Percentiles rank a stretch among this genome's conserved stretches.
phyloP scores from a whole-genome alignment of 2,113 vertebrate genomes.

The Coryphaenoides rupestris region DNA sequence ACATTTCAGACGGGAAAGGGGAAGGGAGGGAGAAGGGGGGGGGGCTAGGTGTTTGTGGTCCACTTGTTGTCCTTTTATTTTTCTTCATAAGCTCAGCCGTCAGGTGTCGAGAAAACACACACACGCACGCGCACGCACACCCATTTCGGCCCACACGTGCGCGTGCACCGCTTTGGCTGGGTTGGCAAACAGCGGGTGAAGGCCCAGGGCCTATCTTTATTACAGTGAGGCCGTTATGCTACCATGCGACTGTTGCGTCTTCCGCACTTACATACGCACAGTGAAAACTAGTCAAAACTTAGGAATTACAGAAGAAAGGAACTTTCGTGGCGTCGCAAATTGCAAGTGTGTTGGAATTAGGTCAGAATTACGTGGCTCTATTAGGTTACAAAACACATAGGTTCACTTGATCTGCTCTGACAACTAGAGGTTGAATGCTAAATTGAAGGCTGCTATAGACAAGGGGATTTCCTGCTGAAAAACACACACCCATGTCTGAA shows the following conservation, averaged over 20 bases:
- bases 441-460: too few species aligned
- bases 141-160: too few species aligned
- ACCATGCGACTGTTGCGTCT: constrained; percentile 1
- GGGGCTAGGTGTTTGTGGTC: constrained; percentile 14
- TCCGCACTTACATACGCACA: not conserved
- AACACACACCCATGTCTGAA: too few species aligned
- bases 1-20: too few species aligned
- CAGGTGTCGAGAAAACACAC: constrained; percentile 42
- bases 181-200: constrained; percentile 41
- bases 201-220: constrained; percentile 46
- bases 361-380: too few species aligned
- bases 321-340: not conserved
- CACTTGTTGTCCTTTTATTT: too few species aligned
- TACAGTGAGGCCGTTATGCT: constrained; percentile 53
- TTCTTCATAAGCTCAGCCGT: constrained; percentile 9
- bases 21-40: too few species aligned
- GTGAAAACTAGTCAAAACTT: not conserved
- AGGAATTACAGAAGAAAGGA: not conserved
- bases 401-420: too few species aligned
- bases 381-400: too few species aligned
- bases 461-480: too few species aligned
- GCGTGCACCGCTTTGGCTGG: constrained; percentile 20
- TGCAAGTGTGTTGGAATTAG: too few species aligned
- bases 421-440: too few species aligned
- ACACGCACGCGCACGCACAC: not conserved